phyloP scores from a whole-genome alignment of 64 coral and sea anemone genomes.

The Stichodactyla helianthus region DNA sequence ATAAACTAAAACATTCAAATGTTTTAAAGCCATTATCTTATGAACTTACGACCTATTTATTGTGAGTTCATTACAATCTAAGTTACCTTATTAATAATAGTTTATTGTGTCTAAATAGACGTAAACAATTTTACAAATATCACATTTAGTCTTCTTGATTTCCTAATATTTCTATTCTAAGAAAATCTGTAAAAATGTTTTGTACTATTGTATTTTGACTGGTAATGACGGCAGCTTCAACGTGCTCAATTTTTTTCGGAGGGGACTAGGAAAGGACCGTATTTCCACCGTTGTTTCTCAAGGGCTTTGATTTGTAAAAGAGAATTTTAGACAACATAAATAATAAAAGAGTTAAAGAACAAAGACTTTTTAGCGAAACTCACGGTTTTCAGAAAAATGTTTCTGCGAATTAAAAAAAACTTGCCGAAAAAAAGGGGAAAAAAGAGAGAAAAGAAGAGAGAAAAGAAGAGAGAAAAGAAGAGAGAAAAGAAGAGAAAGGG shows the following conservation, averaged over 20 bases:
- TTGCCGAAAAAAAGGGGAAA: neutral
- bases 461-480: neutral
- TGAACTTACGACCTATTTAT: neutral
- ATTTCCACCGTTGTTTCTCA: neutral
- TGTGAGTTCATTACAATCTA: neutral
- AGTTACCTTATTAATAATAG: neutral
- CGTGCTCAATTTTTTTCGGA: no score
- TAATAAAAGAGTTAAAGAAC: neutral
- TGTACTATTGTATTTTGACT: no score
- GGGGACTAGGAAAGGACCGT: neutral
- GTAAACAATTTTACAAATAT: neutral
- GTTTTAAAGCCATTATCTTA: neutral
- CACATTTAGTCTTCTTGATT: no score
- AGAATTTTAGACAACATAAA: neutral
- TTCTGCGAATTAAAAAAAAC: neutral
- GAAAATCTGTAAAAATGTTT: neutral
- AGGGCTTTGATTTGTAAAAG: neutral
- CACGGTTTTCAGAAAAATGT: neutral
- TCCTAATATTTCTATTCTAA: neutral
- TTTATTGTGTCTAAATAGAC: neutral
- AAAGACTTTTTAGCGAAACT: neutral
- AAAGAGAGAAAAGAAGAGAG: neutral
- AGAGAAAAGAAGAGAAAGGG: neutral
- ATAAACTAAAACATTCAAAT: no score
- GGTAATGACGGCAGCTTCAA: no score